phyloP scores from a whole-genome alignment of 2,797 vertebrate species.

The Scolopax rusticola region DNA sequence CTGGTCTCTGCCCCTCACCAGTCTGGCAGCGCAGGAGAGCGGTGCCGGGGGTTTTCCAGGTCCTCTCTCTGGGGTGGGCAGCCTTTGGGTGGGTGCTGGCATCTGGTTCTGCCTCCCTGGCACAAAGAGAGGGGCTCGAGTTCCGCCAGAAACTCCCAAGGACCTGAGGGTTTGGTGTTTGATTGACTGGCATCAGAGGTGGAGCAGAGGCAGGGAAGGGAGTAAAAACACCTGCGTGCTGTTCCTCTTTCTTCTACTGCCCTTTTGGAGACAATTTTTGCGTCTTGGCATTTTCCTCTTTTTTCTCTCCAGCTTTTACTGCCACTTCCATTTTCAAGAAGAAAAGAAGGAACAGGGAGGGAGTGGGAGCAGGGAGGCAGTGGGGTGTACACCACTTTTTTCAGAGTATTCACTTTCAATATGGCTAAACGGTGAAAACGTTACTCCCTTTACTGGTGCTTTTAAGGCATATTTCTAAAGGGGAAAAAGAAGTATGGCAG shows the following conservation, averaged over 20 bases:
- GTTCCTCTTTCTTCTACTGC: neutral
- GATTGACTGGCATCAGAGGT: neutral
- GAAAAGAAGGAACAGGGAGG: neutral
- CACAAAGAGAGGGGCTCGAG: accelerated
- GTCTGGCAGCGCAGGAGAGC: neutral
- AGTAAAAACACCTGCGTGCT: neutral
- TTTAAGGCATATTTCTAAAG: neutral
- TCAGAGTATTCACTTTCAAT: neutral
- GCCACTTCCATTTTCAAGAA: neutral
- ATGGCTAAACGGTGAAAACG: neutral
- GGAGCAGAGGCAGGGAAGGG: neutral
- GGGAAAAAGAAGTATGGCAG: neutral
- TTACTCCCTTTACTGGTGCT: neutral
- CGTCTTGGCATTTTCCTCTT: neutral
- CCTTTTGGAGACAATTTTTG: neutral
- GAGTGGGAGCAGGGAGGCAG: neutral
- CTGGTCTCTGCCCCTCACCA: neutral
- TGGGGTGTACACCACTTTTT: accelerated
- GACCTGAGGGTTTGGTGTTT: neutral
- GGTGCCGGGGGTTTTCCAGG: neutral
- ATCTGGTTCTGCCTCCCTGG: neutral
- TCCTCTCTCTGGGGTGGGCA: neutral
- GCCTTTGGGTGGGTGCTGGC: neutral
- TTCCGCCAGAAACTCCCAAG: neutral
- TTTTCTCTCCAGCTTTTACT: neutral